Conservation (phyloP, 2,888 invertebrate species). For the Hyles lineata region DNA sequence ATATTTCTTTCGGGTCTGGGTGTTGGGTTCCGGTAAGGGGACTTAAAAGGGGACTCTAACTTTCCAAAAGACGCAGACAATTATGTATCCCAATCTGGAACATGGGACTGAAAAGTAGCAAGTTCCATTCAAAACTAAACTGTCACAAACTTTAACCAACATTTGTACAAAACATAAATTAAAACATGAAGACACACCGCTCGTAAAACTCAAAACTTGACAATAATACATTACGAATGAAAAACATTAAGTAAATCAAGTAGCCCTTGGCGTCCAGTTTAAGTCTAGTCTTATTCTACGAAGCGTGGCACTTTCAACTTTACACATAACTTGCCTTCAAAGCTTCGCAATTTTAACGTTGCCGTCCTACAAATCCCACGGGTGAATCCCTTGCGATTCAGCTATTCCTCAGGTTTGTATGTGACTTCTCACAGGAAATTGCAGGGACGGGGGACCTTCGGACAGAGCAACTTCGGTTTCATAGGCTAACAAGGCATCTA, state of each 20-base stretch:
- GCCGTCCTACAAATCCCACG: not conserved
- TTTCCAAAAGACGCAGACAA: too few species aligned
- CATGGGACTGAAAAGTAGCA: too few species aligned
- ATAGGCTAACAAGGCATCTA: not conserved
- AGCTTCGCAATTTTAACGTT: not conserved
- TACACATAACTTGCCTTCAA: slow-evolving; percentile 12
- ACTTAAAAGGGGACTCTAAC: too few species aligned
- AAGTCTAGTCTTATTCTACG: not conserved
- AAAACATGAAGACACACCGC: too few species aligned
- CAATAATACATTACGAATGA: not conserved
- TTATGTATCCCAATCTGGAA: too few species aligned
- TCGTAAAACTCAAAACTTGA: too few species aligned
- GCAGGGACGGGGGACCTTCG: not conserved
- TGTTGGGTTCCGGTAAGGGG: too few species aligned
- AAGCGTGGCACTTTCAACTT: slow-evolving; percentile 5
- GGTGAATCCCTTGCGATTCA: not conserved
- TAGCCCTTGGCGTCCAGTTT: not conserved
- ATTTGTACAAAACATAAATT: too few species aligned
- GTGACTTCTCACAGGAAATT: not conserved
- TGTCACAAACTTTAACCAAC: too few species aligned
- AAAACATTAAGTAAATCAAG: not conserved
- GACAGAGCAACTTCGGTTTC: not conserved
- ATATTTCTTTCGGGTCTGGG: too few species aligned
- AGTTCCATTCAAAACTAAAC: too few species aligned
- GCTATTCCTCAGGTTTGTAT: slow-evolving; percentile 2